phyloP scores from a whole-genome alignment of 2,113 vertebrate genomes.

The Crotophaga sulcirostris region DNA sequence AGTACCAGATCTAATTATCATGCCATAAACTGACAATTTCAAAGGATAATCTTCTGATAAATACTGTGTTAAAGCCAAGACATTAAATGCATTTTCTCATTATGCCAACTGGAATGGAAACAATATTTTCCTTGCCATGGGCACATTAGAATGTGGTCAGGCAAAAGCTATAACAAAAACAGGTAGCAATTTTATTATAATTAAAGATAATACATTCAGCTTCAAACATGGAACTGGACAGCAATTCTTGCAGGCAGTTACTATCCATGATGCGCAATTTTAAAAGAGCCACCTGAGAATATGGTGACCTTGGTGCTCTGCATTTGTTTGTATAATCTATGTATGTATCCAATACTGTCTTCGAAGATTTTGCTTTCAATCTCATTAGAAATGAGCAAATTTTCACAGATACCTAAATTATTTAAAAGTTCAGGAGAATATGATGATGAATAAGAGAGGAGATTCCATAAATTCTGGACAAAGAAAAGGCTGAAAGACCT shows the following conservation, averaged over 20 bases:
- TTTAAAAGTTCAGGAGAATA: background rate
- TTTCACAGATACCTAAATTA: background rate
- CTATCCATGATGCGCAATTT: background rate
- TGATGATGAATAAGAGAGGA: background rate
- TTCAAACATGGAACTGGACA: constrained; percentile 1
- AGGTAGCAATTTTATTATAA: constrained; percentile 23
- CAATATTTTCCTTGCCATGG: constrained; percentile 56
- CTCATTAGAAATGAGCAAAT: background rate
- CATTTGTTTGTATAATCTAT: background rate
- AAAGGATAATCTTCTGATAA: constrained; percentile 44
- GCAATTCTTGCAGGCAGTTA: background rate
- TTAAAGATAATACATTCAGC: background rate
- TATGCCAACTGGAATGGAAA: constrained; percentile 44
- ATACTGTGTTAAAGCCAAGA: constrained; percentile 45
- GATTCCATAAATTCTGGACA: background rate
- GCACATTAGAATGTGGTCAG: background rate
- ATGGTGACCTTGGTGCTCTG: background rate
- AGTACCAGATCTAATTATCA: constrained; percentile 53
- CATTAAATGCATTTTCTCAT: constrained; percentile 5
- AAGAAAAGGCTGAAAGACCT: background rate
- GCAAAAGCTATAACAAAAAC: background rate
- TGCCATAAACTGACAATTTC: constrained; percentile 51
- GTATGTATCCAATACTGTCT: background rate
- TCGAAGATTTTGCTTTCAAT: background rate
- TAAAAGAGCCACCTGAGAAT: background rate